Evolutionary conservation across 2,888 invertebrate species (phyloP).

Genomic region (Minunthozetes semirufus): DNA sequence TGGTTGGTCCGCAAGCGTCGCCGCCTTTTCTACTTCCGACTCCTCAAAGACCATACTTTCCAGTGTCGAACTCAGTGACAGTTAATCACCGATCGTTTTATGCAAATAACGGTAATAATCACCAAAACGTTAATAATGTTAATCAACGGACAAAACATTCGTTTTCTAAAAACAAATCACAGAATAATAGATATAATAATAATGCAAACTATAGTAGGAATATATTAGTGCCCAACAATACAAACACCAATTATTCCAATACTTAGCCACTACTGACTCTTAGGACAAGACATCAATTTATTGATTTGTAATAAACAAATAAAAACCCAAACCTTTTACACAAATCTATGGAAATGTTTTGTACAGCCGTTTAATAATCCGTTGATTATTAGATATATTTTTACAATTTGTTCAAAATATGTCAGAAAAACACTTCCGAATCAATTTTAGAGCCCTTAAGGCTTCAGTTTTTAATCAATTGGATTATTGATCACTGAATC

Average conservation of each 20-base stretch:
- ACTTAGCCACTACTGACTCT: conserved; percentile 1
- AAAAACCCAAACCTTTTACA: neutral
- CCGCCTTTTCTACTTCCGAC: conserved; percentile 2
- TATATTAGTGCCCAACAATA: neutral
- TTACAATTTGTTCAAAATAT: neutral
- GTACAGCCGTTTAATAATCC: conserved; percentile 9
- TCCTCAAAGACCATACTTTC: conserved; percentile 4
- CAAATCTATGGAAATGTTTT: neutral
- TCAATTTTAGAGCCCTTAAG: neutral
- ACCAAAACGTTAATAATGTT: neutral
- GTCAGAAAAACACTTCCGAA: too few relatives aligned
- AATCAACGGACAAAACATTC: conserved; percentile 1
- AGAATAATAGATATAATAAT: neutral
- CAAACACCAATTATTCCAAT: neutral
- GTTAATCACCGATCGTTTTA: neutral
- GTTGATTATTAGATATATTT: neutral
- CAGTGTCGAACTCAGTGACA: neutral
- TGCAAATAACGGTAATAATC: neutral
- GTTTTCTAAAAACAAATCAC: neutral
- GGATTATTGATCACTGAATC: too few relatives aligned
- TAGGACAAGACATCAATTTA: neutral
- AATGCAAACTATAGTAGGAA: neutral
- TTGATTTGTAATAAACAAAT: too few relatives aligned
- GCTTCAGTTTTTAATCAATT: neutral
- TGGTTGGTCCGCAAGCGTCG: neutral